These are phyloP conservation scores for Periplaneta americana DNA, from an alignment of 1,140 invertebrate genomes.

Conservation along the genomic window DNA sequence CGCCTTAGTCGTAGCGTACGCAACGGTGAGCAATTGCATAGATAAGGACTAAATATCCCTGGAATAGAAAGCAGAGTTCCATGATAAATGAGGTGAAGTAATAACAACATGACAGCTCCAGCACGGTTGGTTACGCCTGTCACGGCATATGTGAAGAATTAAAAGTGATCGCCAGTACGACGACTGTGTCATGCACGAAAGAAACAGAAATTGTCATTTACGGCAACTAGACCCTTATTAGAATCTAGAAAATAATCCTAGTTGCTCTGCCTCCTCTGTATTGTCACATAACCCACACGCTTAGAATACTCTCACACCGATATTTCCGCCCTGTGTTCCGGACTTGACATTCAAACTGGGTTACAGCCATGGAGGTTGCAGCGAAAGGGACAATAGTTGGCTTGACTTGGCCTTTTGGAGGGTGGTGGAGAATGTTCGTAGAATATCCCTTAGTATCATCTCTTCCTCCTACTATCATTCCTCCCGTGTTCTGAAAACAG, in stretches of 20 bases:
- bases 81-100: no score
- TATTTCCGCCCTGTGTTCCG: neutral
- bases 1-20: no score
- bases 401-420: no score
- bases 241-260: neutral
- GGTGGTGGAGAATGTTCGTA: no score
- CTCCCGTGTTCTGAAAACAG: no score
- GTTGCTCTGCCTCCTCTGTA: neutral
- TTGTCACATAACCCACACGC: neutral
- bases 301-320: neutral
- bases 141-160: neutral
- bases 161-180: neutral
- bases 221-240: neutral
- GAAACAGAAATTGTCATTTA: neutral
- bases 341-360: neutral
- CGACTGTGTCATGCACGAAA: neutral
- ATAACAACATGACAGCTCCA: no score
- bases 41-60: no score
- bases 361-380: neutral
- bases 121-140: no score
- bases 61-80: no score
- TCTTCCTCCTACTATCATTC: no score
- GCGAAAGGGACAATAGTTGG: neutral
- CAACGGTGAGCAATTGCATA: no score
- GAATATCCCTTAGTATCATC: no score